These are phyloP conservation scores for Melanotaenia pygmaea DNA, from an alignment of 2,797 vertebrate genomes.

Conservation along the genomic window DNA sequence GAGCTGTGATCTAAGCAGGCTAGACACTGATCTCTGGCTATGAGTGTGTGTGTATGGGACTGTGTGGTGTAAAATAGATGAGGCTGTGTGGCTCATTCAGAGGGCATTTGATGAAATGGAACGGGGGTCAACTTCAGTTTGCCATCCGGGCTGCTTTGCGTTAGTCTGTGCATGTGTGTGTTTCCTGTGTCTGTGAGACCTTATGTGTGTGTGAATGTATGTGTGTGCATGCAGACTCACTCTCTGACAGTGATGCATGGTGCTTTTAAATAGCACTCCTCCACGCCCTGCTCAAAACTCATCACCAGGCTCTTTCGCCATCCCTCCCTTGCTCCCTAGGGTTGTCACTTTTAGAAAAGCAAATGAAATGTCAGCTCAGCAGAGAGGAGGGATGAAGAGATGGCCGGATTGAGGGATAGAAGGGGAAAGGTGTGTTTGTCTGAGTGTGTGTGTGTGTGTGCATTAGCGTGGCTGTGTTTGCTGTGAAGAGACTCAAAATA, in stretches of 20 bases:
- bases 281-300: conserved; percentile 82
- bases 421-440: conserved; percentile 61
- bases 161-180: conserved; percentile 45
- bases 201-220: conserved; percentile 41
- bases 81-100: conserved; percentile 73
- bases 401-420: conserved; percentile 54
- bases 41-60: conserved; percentile 64
- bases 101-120: conserved; percentile 83
- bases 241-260: conserved; percentile 86
- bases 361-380: conserved; percentile 79
- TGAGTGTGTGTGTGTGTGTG: conserved; percentile 28
- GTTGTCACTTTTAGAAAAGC: conserved; percentile 85
- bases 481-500: conserved; percentile 40
- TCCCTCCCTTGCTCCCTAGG: conserved; percentile 69
- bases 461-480: conserved; percentile 17
- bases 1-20: conserved; percentile 81
- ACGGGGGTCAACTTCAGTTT: conserved; percentile 83
- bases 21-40: conserved; percentile 77
- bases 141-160: conserved; percentile 66
- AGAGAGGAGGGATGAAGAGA: conserved; percentile 70
- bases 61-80: conserved; percentile 69
- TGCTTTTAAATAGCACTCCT: conserved; percentile 86
- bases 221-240: conserved; percentile 40
- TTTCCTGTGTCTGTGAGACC: conserved; percentile 51
- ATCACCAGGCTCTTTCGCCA: conserved; percentile 76